Conservation (phyloP, 2,113 vertebrate species). For the Diphyllodes magnificus region DNA sequence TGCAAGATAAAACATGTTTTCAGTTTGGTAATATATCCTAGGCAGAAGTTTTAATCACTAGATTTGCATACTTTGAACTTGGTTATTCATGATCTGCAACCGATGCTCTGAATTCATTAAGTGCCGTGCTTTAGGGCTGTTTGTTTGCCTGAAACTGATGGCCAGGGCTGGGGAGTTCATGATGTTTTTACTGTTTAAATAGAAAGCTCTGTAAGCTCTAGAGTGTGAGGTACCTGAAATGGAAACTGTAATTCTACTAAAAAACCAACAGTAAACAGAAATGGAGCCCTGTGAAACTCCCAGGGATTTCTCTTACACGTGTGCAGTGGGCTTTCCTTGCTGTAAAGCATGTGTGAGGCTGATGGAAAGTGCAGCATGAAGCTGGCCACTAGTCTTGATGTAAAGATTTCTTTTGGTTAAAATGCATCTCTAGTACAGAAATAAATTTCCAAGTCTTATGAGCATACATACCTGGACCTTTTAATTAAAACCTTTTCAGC, state of each 20-base stretch:
- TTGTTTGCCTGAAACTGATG: not conserved
- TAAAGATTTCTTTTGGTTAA: not conserved
- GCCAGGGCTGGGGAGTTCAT: not conserved
- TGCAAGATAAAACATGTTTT: conserved; percentile 40
- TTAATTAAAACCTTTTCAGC: not conserved
- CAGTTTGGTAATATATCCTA: not conserved
- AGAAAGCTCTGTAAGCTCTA: not conserved
- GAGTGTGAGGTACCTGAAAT: not conserved
- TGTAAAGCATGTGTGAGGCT: fast-evolving
- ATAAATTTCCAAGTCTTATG: not conserved
- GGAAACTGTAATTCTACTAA: not conserved
- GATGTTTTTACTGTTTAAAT: not conserved
- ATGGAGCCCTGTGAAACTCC: not conserved
- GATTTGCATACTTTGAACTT: conserved; percentile 31
- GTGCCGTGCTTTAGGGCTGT: not conserved
- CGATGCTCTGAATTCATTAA: not conserved
- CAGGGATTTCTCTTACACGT: not conserved
- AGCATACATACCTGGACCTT: not conserved
- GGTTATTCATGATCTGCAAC: not conserved
- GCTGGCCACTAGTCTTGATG: not conserved
- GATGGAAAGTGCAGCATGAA: not conserved
- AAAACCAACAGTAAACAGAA: not conserved
- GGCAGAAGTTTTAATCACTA: not conserved
- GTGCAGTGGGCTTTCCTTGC: not conserved
- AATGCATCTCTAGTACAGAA: not conserved